Evolutionary conservation across 2,888 invertebrate genomes (phyloP).

Genomic region (Hedychridium roseum): DNA sequence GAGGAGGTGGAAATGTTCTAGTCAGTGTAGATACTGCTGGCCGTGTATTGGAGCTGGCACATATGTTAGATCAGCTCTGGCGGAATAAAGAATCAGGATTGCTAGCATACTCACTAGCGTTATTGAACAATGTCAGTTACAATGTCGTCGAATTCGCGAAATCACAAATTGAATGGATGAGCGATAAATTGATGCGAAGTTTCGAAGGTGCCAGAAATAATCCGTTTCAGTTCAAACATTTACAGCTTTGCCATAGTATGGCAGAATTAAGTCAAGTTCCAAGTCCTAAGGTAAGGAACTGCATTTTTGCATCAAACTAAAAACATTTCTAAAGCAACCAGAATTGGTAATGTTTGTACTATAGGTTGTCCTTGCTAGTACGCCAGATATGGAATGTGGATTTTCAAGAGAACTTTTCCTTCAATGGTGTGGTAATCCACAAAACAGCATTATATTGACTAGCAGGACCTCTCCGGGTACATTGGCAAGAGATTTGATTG

Average conservation of each 20-base stretch:
- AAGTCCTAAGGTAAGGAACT: conserved; percentile 76
- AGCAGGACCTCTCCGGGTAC: conserved; percentile 86
- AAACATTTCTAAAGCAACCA: conserved; percentile 4
- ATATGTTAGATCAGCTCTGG: conserved; percentile 96
- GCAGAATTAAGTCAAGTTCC: conserved; percentile 86
- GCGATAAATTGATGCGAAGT: conserved; percentile 93
- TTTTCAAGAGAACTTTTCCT: conserved; percentile 94
- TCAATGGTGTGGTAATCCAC: conserved; percentile 90
- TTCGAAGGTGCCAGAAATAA: conserved; percentile 92
- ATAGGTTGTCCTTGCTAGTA: conserved; percentile 91
- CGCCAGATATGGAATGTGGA: conserved; percentile 94
- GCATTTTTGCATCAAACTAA: conserved; percentile 5
- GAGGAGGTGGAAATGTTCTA: conserved; percentile 94
- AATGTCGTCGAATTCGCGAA: conserved; percentile 99
- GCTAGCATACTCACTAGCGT: conserved; percentile 90
- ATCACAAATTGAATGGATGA: conserved; percentile 99
- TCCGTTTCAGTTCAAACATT: conserved; percentile 94
- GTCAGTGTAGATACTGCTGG: conserved; percentile 98
- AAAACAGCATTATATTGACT: conserved; percentile 95
- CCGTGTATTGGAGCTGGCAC: conserved; percentile 92
- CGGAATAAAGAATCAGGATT: conserved; percentile 94
- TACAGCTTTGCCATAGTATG: conserved; percentile 93
- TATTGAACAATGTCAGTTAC: conserved; percentile 96
- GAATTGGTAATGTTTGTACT: no score
- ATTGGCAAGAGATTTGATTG: conserved; percentile 79